Evolutionary conservation across 2,797 vertebrate species (phyloP).

Genomic region (Apodemus agrarius): DNA sequence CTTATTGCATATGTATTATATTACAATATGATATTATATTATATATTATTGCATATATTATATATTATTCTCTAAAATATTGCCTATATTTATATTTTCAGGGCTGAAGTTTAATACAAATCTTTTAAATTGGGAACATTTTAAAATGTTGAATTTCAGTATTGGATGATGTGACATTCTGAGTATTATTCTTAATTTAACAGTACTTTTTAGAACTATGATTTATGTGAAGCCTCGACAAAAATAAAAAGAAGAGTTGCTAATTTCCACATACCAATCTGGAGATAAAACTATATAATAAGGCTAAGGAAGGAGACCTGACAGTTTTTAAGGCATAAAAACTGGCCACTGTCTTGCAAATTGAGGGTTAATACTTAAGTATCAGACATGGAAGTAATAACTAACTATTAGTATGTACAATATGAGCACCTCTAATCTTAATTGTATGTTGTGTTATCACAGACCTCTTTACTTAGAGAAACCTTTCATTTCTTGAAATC

Average conservation of each 20-base stretch:
- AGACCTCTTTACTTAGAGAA: background rate
- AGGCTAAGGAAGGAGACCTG: background rate
- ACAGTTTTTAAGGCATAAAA: background rate
- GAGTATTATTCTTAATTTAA: background rate
- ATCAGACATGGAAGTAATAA: background rate
- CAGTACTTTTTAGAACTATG: background rate
- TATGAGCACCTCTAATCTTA: background rate
- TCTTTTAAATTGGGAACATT: background rate
- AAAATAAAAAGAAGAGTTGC: background rate
- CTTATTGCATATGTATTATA: background rate
- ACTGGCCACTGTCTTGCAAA: background rate
- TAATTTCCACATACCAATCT: background rate
- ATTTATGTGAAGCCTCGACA: background rate
- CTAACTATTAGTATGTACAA: background rate
- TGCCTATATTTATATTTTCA: background rate
- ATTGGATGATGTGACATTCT: background rate
- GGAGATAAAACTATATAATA: background rate
- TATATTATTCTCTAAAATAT: background rate
- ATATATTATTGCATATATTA: background rate
- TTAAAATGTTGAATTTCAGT: background rate
- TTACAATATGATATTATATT: background rate
- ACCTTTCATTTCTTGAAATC: conserved; percentile 12
- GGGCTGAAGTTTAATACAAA: background rate
- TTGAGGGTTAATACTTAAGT: background rate
- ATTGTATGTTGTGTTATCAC: background rate